Evolutionary conservation across 1,140 invertebrate genomes (phyloP).

Genomic region (Temnothorax curvispinosus): DNA sequence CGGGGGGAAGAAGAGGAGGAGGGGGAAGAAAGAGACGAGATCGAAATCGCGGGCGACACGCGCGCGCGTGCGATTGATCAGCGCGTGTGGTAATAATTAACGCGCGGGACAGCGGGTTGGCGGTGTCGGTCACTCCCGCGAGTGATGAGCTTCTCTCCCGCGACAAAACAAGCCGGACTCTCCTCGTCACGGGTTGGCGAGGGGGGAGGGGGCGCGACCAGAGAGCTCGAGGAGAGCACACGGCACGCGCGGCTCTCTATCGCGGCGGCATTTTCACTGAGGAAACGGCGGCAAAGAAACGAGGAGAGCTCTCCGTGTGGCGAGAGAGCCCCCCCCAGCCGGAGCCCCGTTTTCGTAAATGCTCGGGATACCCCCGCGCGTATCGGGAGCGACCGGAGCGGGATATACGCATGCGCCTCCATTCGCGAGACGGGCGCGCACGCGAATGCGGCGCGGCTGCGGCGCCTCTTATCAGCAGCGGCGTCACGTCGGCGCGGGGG

Average conservation of each 20-base stretch:
- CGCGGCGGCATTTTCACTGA: constrained; percentile 77
- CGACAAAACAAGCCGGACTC: background rate
- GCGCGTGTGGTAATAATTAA: background rate
- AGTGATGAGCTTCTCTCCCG: background rate
- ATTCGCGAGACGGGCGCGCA: constrained; percentile 67
- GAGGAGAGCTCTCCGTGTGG: constrained; percentile 56
- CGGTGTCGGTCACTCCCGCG: background rate
- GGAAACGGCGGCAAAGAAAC: constrained; percentile 56
- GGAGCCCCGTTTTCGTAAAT: constrained; percentile 74
- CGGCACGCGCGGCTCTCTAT: constrained; percentile 66
- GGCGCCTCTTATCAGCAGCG: constrained; percentile 77
- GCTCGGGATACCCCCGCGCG: constrained; percentile 64
- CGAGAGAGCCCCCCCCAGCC: constrained; percentile 54
- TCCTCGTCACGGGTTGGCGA: background rate
- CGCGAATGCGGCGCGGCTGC: constrained; percentile 72
- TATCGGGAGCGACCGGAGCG: constrained; percentile 65
- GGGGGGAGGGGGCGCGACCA: constrained; percentile 41
- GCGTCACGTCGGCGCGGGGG: constrained; percentile 9
- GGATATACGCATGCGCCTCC: constrained; percentile 66
- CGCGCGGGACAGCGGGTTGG: background rate
- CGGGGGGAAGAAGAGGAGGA: background rate
- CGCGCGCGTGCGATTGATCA: background rate
- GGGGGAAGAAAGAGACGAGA: too few species aligned
- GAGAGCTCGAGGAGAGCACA: constrained; percentile 67
- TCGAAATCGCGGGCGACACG: background rate